phyloP scores from a whole-genome alignment of 2,113 vertebrate genomes.

The Beaufortia kweichowensis region DNA sequence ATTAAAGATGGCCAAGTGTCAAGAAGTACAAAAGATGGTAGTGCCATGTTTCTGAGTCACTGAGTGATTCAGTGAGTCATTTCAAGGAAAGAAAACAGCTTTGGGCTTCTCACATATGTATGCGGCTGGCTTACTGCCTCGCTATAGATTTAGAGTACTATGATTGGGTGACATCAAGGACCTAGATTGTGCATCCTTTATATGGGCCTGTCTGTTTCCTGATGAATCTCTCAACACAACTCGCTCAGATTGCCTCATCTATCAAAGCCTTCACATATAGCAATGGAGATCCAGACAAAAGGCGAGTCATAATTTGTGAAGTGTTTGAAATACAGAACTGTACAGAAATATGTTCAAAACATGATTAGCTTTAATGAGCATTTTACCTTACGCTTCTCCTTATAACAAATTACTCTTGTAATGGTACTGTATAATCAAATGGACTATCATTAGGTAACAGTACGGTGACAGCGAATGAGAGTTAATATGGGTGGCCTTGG shows the following conservation, averaged over 20 bases:
- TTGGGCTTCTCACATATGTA: constrained; percentile 71
- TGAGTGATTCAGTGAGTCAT: background rate
- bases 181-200: constrained; percentile 63
- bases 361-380: constrained; percentile 18
- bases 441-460: background rate
- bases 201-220: constrained; percentile 71
- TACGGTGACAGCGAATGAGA: background rate
- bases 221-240: constrained; percentile 76
- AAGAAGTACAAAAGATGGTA: constrained; percentile 18
- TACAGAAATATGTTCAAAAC: background rate
- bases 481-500: constrained; percentile 1
- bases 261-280: constrained; percentile 73
- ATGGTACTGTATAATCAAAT: background rate
- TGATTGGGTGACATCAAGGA: constrained; percentile 59
- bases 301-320: constrained; percentile 61
- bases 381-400: background rate
- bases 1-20: background rate
- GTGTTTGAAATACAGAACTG: constrained; percentile 42
- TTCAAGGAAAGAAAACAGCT: constrained; percentile 34
- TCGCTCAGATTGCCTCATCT: constrained; percentile 78
- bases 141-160: constrained; percentile 52
- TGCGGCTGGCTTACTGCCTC: no score
- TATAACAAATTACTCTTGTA: background rate
- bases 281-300: constrained; percentile 68
- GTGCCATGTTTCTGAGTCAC: constrained; percentile 5